Conservation (phyloP, 2,113 vertebrate species). For the Motacilla alba region DNA sequence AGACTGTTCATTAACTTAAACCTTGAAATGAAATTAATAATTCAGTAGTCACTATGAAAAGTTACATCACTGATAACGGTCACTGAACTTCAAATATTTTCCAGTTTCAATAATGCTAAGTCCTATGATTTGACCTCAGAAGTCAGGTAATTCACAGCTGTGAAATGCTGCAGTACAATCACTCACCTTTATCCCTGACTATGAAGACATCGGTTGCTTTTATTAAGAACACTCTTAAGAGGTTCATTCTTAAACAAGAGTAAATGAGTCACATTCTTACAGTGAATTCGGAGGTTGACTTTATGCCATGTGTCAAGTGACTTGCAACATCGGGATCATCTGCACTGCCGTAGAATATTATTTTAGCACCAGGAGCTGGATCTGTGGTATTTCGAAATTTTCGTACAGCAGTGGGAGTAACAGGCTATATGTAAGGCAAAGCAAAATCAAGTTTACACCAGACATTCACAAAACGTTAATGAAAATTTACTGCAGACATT, state of each 20-base stretch:
- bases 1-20: background rate
- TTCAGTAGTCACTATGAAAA: background rate
- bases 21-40: background rate
- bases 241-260: background rate
- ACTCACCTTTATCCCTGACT: background rate
- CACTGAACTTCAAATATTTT: background rate
- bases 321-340: slow-evolving; percentile 78
- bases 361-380: slow-evolving; percentile 73
- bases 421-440: slow-evolving; percentile 63
- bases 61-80: background rate
- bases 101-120: background rate
- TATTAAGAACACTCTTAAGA: background rate
- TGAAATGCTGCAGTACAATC: background rate
- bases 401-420: slow-evolving; percentile 73
- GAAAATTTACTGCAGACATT: background rate
- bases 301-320: slow-evolving; percentile 78
- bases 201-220: background rate
- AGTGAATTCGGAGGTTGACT: slow-evolving; percentile 26
- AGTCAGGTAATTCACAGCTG: background rate
- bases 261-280: slow-evolving; percentile 65
- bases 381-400: slow-evolving; percentile 76
- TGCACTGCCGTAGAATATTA: slow-evolving; percentile 80
- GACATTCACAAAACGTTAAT: background rate
- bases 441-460: background rate
- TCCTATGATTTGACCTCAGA: background rate